Evolutionary conservation across 2,888 invertebrate genomes (phyloP), one percentile per base, ranked within the genome.

Genomic region (Steromphala cineraria): DNA sequence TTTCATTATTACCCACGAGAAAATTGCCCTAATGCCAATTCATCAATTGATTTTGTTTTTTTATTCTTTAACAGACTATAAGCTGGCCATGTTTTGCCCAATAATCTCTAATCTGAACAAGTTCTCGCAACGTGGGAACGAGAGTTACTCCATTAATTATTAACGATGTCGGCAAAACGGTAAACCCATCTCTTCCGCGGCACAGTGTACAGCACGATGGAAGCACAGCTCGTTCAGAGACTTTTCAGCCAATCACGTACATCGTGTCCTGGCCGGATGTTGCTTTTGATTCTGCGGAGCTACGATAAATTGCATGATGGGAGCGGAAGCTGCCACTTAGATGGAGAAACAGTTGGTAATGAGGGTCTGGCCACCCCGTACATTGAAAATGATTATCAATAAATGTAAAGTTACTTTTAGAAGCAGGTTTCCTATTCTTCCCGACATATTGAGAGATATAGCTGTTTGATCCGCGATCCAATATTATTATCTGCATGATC

Each of bases 21-120:
- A 71, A 71, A 71, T 71, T 71, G 71, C 71, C 36, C 71, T 71
- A 71, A 71, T 71, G 24, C 71, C 71, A 71, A 71, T 71, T 71
- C 71, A 71, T 71, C 71, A 71, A 71, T 71, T 40, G 71, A 71
- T 71, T 40, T 19, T 17, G 71, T 31, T 17, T 28, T 67, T 71
- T 36, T 62, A 28, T 62, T 28, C 28, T 24, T 24, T 24, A 5
- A 62, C 24, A 46, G 46, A 46, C 46, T 46, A 4, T 62, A 28
- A 62, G 62, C 24, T 62, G 62, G 28, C n/a, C 28, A 36, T 40
- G 71, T 36, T 36, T 71, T 31, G n/a, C 10, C 71, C 71, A 40
- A 71, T 71, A 40, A 71, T 71, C 71, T n/a, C 71, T 71, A 71
- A 71, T 71, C 71, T 71, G 71, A 8, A 17, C 15, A 36, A 36